A percentile compares a stretch with the other conserved stretches of the same genome.
Conservation (phyloP, 2,113 vertebrate species). For the Sakesphorus luctuosus region DNA sequence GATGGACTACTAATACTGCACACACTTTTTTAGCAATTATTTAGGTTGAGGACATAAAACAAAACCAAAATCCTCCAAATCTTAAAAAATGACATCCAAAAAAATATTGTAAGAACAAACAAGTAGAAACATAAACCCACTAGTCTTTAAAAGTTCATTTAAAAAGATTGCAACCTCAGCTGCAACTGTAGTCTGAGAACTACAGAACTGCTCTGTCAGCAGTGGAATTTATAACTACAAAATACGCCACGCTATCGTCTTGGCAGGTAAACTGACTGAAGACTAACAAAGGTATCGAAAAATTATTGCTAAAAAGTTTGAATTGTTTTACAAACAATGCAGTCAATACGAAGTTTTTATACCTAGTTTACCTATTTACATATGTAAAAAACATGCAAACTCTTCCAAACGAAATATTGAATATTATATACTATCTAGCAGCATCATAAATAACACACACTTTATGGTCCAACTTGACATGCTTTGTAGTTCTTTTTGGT, state of each 20-base stretch:
- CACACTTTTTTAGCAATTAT: background rate
- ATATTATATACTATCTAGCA: background rate
- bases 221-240: background rate
- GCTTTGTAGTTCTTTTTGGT: background rate
- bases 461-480: background rate
- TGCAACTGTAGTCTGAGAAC: background rate
- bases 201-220: background rate
- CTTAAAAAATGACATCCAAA: background rate
- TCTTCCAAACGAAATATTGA: background rate
- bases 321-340: background rate
- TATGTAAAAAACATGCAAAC: background rate
- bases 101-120: background rate
- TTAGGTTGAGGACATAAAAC: background rate
- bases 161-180: background rate
- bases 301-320: background rate
- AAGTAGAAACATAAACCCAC: background rate
- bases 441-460: background rate
- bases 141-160: background rate
- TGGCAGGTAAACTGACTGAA: background rate
- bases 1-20: background rate
- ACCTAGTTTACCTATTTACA: background rate
- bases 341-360: background rate
- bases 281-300: background rate
- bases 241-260: background rate
- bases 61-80: background rate